Conservation (phyloP, 2,113 vertebrate genomes). For the Ancistrus triradiatus region DNA sequence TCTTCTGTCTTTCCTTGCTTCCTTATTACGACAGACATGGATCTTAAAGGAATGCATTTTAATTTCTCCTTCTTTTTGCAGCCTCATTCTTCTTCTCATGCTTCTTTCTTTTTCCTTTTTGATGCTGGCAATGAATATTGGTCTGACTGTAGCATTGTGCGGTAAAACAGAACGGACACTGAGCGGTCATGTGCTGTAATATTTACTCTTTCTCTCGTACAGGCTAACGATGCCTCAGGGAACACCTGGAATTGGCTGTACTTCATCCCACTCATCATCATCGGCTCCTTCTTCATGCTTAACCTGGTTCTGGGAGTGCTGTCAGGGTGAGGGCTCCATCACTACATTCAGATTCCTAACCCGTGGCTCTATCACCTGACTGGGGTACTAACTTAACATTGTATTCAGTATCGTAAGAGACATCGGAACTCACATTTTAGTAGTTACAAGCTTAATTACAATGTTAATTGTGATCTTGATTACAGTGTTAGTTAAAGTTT, state of each 20-base stretch:
- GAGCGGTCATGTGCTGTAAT: neutral
- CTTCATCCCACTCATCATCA: conserved; percentile 74
- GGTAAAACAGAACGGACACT: neutral
- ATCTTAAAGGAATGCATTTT: too few species aligned
- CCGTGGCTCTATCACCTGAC: too few species aligned
- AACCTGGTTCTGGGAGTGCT: conserved; percentile 76
- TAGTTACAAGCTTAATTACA: too few species aligned
- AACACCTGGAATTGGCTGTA: conserved; percentile 84
- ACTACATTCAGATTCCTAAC: neutral
- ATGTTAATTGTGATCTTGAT: too few species aligned
- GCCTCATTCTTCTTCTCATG: neutral
- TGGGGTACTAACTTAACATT: too few species aligned
- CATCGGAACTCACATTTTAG: too few species aligned
- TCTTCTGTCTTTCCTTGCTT: too few species aligned
- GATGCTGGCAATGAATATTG: too few species aligned
- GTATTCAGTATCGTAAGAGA: too few species aligned
- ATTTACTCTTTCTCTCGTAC: conserved; percentile 28
- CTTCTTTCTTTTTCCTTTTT: neutral
- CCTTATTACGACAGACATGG: too few species aligned
- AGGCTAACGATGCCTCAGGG: conserved; percentile 92
- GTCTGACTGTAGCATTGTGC: neutral
- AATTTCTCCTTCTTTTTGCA: neutral
- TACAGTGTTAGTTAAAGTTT: too few species aligned
- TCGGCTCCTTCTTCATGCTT: conserved; percentile 74
- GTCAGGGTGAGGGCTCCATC: conserved; percentile 60